phyloP scores from a whole-genome alignment of 2,888 invertebrate species.

The Caenorhabditis sinica region DNA sequence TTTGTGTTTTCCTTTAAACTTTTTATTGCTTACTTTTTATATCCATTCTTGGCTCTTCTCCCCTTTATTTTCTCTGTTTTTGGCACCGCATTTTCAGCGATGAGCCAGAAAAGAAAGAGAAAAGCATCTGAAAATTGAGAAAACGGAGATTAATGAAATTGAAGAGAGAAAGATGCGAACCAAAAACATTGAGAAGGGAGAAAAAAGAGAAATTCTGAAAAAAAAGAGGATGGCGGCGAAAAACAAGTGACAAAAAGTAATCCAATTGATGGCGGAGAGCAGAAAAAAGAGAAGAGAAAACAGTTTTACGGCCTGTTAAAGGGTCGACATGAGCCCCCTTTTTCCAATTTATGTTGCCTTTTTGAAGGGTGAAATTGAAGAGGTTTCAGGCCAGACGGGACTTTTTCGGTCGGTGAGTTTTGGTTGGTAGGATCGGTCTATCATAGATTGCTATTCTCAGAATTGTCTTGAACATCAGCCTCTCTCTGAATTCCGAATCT shows the following conservation, averaged over 20 bases:
- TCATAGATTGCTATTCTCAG: too few species aligned
- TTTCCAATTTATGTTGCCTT: conserved; percentile 43
- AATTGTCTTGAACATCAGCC: too few species aligned
- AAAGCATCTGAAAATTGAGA: conserved; percentile 26
- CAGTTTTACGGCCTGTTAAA: conserved; percentile 58
- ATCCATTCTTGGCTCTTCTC: conserved; percentile 16
- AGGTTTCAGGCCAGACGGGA: conserved; percentile 26
- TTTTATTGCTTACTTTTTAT: conserved; percentile 48
- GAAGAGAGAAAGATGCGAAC: conserved; percentile 1
- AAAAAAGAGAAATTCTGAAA: conserved; percentile 5
- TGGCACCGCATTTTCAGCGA: conserved; percentile 18
- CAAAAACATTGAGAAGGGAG: background rate
- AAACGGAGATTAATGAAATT: conserved; percentile 14
- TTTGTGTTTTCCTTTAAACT: conserved; percentile 13
- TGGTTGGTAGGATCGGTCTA: background rate
- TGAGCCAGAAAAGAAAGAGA: background rate
- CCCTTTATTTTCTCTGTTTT: conserved; percentile 45
- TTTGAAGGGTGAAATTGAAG: conserved; percentile 6
- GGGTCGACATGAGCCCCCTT: conserved; percentile 20
- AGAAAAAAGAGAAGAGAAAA: conserved; percentile 7
- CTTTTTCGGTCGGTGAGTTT: background rate
- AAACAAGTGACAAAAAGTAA: conserved; percentile 64
- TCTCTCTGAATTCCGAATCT: too few species aligned
- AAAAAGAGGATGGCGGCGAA: conserved; percentile 8
- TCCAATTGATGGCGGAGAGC: conserved; percentile 52